Base-by-base conservation (phyloP, 2,888 invertebrate genomes). In the Rhabditophanes sp. region DNA sequence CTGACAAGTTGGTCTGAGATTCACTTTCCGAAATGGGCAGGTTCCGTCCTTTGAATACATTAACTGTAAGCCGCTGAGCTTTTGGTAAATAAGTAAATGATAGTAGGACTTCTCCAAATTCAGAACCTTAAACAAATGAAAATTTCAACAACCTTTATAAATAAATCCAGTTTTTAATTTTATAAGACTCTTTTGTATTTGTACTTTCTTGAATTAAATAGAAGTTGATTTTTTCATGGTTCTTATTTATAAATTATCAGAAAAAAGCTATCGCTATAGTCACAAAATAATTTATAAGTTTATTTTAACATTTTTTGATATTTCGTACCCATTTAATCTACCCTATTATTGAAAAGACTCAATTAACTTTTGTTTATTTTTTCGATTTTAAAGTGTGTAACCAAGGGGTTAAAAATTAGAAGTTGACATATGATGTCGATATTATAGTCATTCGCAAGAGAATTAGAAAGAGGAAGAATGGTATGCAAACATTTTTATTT, bases 51-150 rank as follows among this genome's bases (percentile, higher is more conserved):
- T 73, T 72, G 39, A 76, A 69, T 3, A 76, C 65, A 25, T 74
- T 74, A 16, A 75, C 72, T 1, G 75, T 75, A 26, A 75, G 65
- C 48, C 74, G 66, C 56, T 75, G 75, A 7, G 74, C 73, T 12
- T 73, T 67, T 1, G 70, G 69, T 33, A 74, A 66, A 57, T 73
- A 75, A 2, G 73, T 69, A 33, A 75, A 50, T 1, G 74, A 73
- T 17, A 75, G 69, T 67, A 74, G 69, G 22, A 75, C 57, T 44
- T 74, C 74, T n/a, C 74, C 74, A 19, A 71, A 65, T 25, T 72
- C 70, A 20, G 68, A 66, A n/a, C n/a, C 67, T 65, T 35, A 25
- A 52, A 37, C 22, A 20, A 9, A 30, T 2, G 14, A 9, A 25
- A 16, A 11, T 3, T 31, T 2, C n/a, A 21, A 36, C 9, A 3